Evolutionary conservation across 1,140 invertebrate species (phyloP), one percentile per base, ranked within the genome.

Genomic region (Lordiphosa clarofinis): DNA sequence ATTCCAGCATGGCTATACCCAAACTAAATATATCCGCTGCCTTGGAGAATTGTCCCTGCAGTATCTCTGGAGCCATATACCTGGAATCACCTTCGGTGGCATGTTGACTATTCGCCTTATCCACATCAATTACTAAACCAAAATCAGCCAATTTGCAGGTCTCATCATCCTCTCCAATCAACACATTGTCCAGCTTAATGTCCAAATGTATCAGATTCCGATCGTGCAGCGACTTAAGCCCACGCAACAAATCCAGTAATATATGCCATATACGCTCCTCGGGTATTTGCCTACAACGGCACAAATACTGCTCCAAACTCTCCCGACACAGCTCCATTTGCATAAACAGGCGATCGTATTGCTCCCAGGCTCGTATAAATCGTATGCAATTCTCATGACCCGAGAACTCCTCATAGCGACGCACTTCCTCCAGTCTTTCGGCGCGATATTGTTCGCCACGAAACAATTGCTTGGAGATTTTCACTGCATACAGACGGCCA

Each of bases 111-210:
- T 89, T 89, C 7, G 86, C 86, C 48, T 71, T 91, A 52, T 91
- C 90, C 8, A 94, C 72, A 81, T 94, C 92, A 12, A 93, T 81
- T n/a, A 94, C 91, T 9, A 95, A 87, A 9, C 94, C 94, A 90
- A 95, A 95, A 88, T 95, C 94, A 28, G 93, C 93, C 19, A 95
- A 87, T 84, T 95, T 95, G 74, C 92, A 95, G 58, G 57, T 90
- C 57, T 90, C 92, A 62, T 90, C 92, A 89, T 90, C 91, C 36
- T 92, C 90, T 35, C 92, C 89, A 11, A 92, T 89, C 62, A 95
- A 91, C 43, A 95, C 94, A 89, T 95, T 95, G 19, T 94, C 94
- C 50, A 94, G 92, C 89, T 95, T 95, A 19, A 95, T 94, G 82
- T 95, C 94, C 87, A 95, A 90, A 86, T 95, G 94, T 36, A 95